These are phyloP conservation scores for Drosophila macrospina DNA, from an alignment of 2,888 invertebrate species.

Conservation along the genomic window DNA sequence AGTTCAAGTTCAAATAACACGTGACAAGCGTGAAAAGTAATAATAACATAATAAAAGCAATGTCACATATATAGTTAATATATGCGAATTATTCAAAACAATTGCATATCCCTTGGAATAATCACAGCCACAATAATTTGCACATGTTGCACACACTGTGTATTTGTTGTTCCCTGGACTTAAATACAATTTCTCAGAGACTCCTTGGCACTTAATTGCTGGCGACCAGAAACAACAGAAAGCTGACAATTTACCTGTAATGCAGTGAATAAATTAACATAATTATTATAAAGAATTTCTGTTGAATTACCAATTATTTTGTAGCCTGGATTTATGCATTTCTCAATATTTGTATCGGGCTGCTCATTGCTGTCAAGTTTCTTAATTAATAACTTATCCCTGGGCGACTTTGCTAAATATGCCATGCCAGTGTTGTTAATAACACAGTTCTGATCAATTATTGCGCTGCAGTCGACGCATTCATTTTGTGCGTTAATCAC, in stretches of 20 bases:
- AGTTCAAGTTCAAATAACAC: conserved; percentile 46
- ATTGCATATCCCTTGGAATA: neutral
- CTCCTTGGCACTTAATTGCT: conserved; percentile 1
- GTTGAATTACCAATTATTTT: conserved; percentile 11
- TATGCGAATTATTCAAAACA: neutral
- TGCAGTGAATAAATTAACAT: no score
- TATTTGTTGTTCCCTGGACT: neutral
- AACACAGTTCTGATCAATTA: conserved; percentile 1
- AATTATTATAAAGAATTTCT: no score
- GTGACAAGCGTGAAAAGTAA: conserved; percentile 5
- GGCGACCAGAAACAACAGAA: conserved; percentile 16
- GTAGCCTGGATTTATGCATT: conserved; percentile 20
- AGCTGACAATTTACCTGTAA: neutral
- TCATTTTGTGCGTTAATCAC: neutral
- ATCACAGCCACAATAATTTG: conserved; percentile 4
- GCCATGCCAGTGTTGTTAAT: conserved; percentile 5
- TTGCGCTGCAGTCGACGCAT: conserved; percentile 8
- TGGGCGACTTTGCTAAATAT: neutral
- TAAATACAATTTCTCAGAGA: neutral
- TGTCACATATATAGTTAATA: neutral
- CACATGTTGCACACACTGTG: conserved; percentile 6
- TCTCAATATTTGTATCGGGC: neutral
- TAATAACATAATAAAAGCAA: neutral
- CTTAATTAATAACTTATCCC: conserved; percentile 1
- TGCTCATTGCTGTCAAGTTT: neutral